phyloP scores from a whole-genome alignment of 2,888 invertebrate species.

The Pachliopta kotzebuea region DNA sequence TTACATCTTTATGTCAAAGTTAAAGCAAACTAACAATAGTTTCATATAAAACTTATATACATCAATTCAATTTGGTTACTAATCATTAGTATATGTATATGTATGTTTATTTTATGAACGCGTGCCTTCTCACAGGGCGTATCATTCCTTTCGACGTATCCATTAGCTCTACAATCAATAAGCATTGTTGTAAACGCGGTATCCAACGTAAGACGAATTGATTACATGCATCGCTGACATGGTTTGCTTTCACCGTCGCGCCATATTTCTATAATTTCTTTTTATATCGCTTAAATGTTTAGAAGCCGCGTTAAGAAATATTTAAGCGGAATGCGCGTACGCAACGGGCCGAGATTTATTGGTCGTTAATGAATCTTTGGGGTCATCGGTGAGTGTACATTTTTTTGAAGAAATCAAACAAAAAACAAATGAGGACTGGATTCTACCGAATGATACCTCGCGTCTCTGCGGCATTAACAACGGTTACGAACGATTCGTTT shows the following conservation, averaged over 20 bases:
- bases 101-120: background rate
- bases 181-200: slow-evolving; percentile 30
- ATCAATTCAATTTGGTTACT: no score
- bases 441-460: slow-evolving; percentile 1
- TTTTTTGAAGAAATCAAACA: background rate
- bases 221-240: slow-evolving; percentile 49
- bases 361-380: slow-evolving; percentile 5
- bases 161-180: slow-evolving; percentile 35
- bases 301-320: slow-evolving; percentile 13
- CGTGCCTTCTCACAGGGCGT: slow-evolving; percentile 16
- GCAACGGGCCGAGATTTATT: slow-evolving; percentile 17
- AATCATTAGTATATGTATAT: background rate
- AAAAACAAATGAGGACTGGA: slow-evolving; percentile 2
- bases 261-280: slow-evolving; percentile 31
- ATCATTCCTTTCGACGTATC: slow-evolving; percentile 23
- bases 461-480: background rate
- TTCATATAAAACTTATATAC: no score
- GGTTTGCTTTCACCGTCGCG: slow-evolving; percentile 36
- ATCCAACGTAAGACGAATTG: slow-evolving; percentile 52
- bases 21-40: no score
- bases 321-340: slow-evolving; percentile 19
- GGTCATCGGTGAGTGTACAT: background rate
- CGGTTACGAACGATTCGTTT: background rate
- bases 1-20: no score
- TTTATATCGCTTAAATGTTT: slow-evolving; percentile 16